Evolutionary conservation across 2,113 vertebrate species (phyloP).

Genomic region (Papio anubis): DNA sequence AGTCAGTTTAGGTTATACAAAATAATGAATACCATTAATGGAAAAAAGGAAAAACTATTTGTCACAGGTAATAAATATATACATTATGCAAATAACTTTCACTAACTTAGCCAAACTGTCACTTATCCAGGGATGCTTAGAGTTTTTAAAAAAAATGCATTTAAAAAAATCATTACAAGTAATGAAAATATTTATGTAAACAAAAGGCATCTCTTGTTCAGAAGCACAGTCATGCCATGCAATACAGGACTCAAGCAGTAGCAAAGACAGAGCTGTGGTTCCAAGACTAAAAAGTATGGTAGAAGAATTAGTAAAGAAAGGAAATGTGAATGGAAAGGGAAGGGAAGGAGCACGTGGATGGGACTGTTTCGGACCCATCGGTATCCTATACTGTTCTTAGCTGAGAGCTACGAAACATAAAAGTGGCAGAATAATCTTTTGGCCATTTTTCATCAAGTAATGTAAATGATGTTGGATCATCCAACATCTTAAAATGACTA

Average conservation of each 20-base stretch:
- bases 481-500: not conserved
- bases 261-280: not conserved
- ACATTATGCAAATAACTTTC: not conserved
- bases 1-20: not conserved
- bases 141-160: slow-evolving; percentile 11
- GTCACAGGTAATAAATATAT: not conserved
- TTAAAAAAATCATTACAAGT: not conserved
- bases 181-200: not conserved
- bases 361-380: not conserved
- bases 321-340: not conserved
- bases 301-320: not conserved
- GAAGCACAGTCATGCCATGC: not conserved
- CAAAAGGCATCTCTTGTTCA: not conserved
- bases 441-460: not conserved
- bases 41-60: not conserved
- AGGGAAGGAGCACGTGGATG: not conserved
- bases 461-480: not conserved
- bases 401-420: not conserved
- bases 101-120: not conserved
- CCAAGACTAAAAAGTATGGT: not conserved
- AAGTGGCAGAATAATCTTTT: not conserved
- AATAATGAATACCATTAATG: not conserved
- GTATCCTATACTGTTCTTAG: not conserved
- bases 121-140: not conserved
- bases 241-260: not conserved